phyloP scores from a whole-genome alignment of 1,140 invertebrate genomes.

The Papilio aristodemus region DNA sequence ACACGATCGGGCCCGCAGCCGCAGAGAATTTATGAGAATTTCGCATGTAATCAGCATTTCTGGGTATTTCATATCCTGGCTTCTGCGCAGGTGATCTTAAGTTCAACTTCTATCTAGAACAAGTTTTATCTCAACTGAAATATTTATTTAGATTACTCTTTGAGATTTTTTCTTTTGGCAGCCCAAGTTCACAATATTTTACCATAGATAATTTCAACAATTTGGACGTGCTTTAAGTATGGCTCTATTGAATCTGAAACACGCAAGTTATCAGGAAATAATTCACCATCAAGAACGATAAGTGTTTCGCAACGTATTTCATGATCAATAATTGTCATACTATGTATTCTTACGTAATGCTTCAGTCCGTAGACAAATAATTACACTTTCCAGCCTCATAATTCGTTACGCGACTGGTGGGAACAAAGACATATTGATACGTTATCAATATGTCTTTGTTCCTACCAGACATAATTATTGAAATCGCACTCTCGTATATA shows the following conservation, averaged over 20 bases:
- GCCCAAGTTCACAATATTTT: too few relatives aligned
- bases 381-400: neutral
- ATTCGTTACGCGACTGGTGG: constrained; percentile 4
- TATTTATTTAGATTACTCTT: too few relatives aligned
- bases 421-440: constrained; percentile 17
- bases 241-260: too few relatives aligned
- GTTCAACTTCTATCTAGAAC: neutral
- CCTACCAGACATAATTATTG: constrained; percentile 1
- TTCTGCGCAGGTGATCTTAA: neutral
- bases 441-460: constrained; percentile 17
- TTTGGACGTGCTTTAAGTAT: too few relatives aligned
- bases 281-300: neutral
- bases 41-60: neutral
- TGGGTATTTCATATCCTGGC: neutral
- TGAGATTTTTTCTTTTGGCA: too few relatives aligned
- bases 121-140: too few relatives aligned
- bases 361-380: constrained; percentile 2
- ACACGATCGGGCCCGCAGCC: neutral
- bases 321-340: constrained; percentile 2
- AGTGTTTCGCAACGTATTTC: neutral
- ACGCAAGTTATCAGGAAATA: neutral
- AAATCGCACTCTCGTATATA: neutral
- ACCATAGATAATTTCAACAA: too few relatives aligned
- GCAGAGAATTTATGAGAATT: neutral
- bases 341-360: constrained; percentile 7